These are phyloP conservation scores for Agriopis leucophaearia DNA, from an alignment of 2,888 invertebrate species.

Conservation along the genomic window DNA sequence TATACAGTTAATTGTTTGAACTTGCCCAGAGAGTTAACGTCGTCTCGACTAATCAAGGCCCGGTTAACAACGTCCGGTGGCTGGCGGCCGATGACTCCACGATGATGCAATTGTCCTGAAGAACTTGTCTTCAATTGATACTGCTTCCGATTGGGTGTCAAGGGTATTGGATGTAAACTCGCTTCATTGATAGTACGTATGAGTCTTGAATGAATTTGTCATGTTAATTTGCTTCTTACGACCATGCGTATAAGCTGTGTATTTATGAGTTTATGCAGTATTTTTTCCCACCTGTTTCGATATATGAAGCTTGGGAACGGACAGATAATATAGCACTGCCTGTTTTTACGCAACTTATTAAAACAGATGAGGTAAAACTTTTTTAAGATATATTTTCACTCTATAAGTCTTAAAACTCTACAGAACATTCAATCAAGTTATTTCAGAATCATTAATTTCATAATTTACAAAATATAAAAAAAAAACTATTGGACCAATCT, in stretches of 20 bases:
- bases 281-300: background rate
- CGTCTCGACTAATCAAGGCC: slow-evolving; percentile 83
- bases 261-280: background rate
- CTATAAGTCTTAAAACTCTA: background rate
- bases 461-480: too few relatives aligned
- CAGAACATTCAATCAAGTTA: too few relatives aligned
- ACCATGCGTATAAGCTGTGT: background rate
- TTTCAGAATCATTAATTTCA: too few relatives aligned
- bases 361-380: too few relatives aligned
- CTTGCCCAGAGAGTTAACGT: slow-evolving; percentile 80
- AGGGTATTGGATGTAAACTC: slow-evolving; percentile 72
- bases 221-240: slow-evolving; percentile 4
- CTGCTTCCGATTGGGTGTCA: slow-evolving; percentile 83
- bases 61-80: slow-evolving; percentile 84
- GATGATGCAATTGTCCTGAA: slow-evolving; percentile 74
- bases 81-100: slow-evolving; percentile 80
- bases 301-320: background rate
- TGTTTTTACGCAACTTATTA: too few relatives aligned
- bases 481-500: too few relatives aligned
- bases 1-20: slow-evolving; percentile 86
- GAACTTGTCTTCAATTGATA: slow-evolving; percentile 52
- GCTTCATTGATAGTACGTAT: slow-evolving; percentile 20
- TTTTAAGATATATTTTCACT: too few relatives aligned
- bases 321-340: too few relatives aligned
- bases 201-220: slow-evolving; percentile 23